phyloP scores from a whole-genome alignment of 2,888 invertebrate genomes.

The Lepetodrilus schrolli region DNA sequence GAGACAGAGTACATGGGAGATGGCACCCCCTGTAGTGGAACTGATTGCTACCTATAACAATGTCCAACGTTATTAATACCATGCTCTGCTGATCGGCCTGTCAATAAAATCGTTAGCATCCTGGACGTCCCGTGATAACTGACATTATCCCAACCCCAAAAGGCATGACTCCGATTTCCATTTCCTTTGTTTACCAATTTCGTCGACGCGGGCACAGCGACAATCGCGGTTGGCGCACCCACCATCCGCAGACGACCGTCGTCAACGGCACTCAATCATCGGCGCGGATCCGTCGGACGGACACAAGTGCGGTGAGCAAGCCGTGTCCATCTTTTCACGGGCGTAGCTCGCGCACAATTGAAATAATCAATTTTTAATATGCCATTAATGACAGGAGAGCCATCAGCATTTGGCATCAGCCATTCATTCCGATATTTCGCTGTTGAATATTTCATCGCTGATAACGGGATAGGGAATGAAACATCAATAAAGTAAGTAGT shows the following conservation, averaged over 20 bases:
- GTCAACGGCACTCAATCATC: constrained; percentile 1
- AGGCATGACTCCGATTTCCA: neutral
- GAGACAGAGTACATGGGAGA: neutral
- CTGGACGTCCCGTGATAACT: neutral
- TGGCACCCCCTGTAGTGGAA: neutral
- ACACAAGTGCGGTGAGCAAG: neutral
- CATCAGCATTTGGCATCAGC: neutral
- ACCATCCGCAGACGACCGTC: neutral
- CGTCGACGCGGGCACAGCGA: neutral
- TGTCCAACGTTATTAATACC: constrained; percentile 21
- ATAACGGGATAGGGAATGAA: constrained; percentile 13
- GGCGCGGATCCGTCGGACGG: neutral
- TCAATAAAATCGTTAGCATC: constrained; percentile 17
- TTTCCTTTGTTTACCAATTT: neutral
- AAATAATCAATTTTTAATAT: constrained; percentile 9
- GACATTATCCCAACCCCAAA: neutral
- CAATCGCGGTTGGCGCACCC: neutral
- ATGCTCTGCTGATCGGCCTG: constrained; percentile 10
- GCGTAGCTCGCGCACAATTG: neutral
- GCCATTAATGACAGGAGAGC: neutral
- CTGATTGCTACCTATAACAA: constrained; percentile 14
- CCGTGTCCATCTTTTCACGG: neutral
- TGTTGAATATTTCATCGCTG: neutral
- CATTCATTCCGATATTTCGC: neutral
- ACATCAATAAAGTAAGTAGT: neutral